phyloP scores from a whole-genome alignment of 2,113 vertebrate genomes.

The Pavo muticus region DNA sequence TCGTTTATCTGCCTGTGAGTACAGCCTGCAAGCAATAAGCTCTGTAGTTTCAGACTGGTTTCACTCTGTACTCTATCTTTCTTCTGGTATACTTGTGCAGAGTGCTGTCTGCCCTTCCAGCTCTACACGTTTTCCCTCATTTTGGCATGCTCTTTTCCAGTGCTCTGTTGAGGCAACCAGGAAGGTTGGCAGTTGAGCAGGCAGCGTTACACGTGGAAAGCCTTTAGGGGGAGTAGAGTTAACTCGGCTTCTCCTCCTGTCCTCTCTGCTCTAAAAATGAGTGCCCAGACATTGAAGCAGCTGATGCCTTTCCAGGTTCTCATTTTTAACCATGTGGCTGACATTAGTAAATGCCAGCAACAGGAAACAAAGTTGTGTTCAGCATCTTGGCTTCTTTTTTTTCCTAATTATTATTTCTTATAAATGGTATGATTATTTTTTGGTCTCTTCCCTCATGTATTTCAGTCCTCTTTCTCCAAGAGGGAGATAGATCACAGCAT shows the following conservation, averaged over 20 bases:
- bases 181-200: background rate
- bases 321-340: background rate
- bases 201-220: background rate
- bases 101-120: background rate
- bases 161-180: background rate
- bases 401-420: too few relatives aligned
- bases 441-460: background rate
- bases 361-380: background rate
- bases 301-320: background rate
- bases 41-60: background rate
- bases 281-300: background rate
- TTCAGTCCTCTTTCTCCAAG: background rate
- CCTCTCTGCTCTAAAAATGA: background rate
- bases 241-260: background rate
- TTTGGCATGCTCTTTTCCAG: background rate
- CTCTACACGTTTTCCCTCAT: rapidly evolving
- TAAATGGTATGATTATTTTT: too few relatives aligned
- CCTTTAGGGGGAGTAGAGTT: background rate
- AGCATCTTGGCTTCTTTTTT: background rate
- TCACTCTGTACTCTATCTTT: background rate
- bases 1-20: background rate
- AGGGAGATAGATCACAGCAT: background rate
- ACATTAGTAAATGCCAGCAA: background rate
- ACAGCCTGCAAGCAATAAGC: background rate
- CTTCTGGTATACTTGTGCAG: background rate